Base-by-base conservation (phyloP, 2,113 vertebrate species). In the Daboia siamensis region DNA sequence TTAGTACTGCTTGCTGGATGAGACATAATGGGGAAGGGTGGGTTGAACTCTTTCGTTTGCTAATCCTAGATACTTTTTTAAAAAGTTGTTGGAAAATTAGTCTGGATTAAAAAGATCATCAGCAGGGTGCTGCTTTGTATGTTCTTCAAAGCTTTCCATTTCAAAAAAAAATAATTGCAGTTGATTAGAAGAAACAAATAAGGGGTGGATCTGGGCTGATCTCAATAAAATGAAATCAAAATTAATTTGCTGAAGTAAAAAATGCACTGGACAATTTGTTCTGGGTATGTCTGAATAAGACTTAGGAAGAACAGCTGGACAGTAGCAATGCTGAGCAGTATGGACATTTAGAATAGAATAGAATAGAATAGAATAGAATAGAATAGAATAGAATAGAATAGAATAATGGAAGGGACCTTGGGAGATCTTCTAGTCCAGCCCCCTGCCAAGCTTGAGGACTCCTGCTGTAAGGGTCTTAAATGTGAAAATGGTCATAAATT, bases 1-100 rank as follows among this genome's bases (percentile, higher is more conserved):
- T 69, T 95, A 92, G 24, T 80, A 33, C 21, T 48, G 4, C 91
- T 94, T 93, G 10, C 15, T 92, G 93, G 59, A 94, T 86, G 10
- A 87, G 23, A 90, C 13, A 84, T 74, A 74, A 69, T 88, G 92
- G 86, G 24, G 9, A 0, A 3, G 5, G 29, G 48, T 17, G 17
- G 80, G 3, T 90, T 94, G n/a, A 9, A 1, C 0, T n/a, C 46
- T 46, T 95, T 92, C 1, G 94, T 94, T 90, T 26, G 39, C 51
- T 44, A 88, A 91, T 84, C 26, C 15, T 88, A 85, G 56, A 61
- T 69, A 4, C 2, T 23, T 23, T 11, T 55, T 51, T 1, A 20
- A 92, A 4, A 1, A 9, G 56, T 3, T 4, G 92, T 86, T 26
- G 7, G 26, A 33, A 51, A 33, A 93, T 74, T 1, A 26, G 86